These are phyloP conservation scores for Pterostichus madidus DNA, from an alignment of 2,888 invertebrate species.

Conservation along the genomic window DNA sequence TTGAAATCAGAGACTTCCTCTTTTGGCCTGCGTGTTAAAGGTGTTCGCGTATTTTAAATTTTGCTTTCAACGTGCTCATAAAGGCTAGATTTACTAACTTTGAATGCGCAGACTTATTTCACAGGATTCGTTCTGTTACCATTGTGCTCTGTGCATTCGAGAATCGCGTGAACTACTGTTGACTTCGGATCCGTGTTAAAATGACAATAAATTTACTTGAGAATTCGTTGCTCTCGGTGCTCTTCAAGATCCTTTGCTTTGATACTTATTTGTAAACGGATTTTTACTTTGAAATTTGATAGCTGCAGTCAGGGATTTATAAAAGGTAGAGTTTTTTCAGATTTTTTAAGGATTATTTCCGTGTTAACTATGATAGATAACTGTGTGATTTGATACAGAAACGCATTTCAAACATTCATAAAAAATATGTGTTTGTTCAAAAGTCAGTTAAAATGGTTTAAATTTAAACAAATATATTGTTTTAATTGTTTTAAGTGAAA, in stretches of 20 bases:
- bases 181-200: slow-evolving; percentile 27
- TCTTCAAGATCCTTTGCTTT: slow-evolving; percentile 9
- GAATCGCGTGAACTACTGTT: not conserved
- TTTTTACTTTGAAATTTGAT: slow-evolving; percentile 24
- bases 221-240: slow-evolving; percentile 11
- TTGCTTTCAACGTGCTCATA: slow-evolving; percentile 51
- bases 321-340: no score
- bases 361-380: no score
- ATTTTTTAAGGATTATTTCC: no score
- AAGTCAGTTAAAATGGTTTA: no score
- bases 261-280: slow-evolving; percentile 45
- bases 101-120: slow-evolving; percentile 45
- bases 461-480: no score
- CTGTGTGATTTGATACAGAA: no score
- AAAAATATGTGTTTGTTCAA: no score
- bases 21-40: slow-evolving; percentile 38
- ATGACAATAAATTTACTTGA: slow-evolving; percentile 50
- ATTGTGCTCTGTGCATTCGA: slow-evolving; percentile 16
- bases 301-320: no score
- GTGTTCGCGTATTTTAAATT: slow-evolving; percentile 58
- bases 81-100: slow-evolving; percentile 56
- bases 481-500: no score
- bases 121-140: slow-evolving; percentile 32
- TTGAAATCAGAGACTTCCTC: slow-evolving; percentile 62
- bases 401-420: no score